phyloP scores from a whole-genome alignment of 2,888 invertebrate genomes.

The Thymelicus sylvestris region DNA sequence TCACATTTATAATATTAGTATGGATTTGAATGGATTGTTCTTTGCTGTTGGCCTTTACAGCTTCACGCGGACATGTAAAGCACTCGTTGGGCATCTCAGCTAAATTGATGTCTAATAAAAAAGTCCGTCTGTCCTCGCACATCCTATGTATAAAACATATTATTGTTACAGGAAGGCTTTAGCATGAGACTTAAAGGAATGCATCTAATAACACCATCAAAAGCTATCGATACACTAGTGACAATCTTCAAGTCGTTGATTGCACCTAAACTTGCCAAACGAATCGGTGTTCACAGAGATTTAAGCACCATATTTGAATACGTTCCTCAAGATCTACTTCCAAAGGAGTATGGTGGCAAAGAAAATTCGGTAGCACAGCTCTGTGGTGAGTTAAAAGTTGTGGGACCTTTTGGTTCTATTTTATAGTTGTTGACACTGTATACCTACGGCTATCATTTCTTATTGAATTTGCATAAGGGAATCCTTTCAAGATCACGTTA shows the following conservation, averaged over 20 bases:
- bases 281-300: slow-evolving; percentile 41
- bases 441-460: no score
- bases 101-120: no score
- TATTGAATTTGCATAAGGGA: no score
- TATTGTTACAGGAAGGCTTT: slow-evolving; percentile 55
- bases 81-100: no score
- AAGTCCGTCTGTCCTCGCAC: no score
- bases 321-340: slow-evolving; percentile 49
- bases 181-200: slow-evolving; percentile 56
- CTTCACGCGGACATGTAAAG: no score
- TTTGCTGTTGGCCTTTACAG: no score
- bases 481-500: no score
- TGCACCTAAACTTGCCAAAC: slow-evolving; percentile 40
- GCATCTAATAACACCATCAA: slow-evolving; percentile 56
- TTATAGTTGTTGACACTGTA: no score
- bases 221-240: slow-evolving; percentile 54
- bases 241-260: slow-evolving; percentile 49
- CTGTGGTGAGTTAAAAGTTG: slow-evolving; percentile 11
- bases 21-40: no score
- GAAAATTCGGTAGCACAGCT: slow-evolving; percentile 29
- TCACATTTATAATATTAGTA: no score
- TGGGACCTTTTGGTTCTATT: neutral
- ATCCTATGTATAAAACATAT: no score
- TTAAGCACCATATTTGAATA: slow-evolving; percentile 36
- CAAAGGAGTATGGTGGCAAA: slow-evolving; percentile 54